These are phyloP conservation scores for Philotrypesis tridentata DNA, from an alignment of 1,140 invertebrate genomes.

Conservation along the genomic window DNA sequence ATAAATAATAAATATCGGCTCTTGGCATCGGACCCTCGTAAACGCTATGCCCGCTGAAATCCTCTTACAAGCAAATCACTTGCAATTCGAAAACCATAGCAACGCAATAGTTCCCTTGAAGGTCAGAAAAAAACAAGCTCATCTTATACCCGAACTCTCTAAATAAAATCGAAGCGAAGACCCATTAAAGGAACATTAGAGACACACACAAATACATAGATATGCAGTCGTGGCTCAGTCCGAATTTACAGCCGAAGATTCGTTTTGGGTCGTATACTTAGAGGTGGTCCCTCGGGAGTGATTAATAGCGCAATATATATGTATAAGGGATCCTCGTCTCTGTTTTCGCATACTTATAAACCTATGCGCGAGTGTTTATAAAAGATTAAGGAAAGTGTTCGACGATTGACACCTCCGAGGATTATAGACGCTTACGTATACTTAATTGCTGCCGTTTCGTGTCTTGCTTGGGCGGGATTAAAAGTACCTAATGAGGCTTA, in stretches of 20 bases:
- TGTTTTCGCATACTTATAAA: neutral
- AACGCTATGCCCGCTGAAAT: too few species aligned
- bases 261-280: neutral
- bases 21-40: too few species aligned
- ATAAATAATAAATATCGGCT: too few species aligned
- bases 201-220: neutral
- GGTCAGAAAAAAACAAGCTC: neutral
- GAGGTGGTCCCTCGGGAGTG: neutral
- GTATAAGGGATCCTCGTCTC: neutral
- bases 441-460: neutral
- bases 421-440: neutral
- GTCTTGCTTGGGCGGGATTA: too few species aligned
- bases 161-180: neutral
- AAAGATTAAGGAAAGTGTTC: neutral
- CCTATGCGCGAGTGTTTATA: neutral
- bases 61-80: too few species aligned
- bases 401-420: neutral
- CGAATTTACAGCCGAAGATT: constrained; percentile 33
- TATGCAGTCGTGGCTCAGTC: neutral
- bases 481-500: too few species aligned
- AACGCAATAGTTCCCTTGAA: neutral
- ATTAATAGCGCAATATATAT: constrained; percentile 34
- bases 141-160: neutral
- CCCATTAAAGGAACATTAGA: constrained; percentile 40
- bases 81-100: neutral